phyloP scores from a whole-genome alignment of 2,888 invertebrate genomes.

The Cordilura impudica region DNA sequence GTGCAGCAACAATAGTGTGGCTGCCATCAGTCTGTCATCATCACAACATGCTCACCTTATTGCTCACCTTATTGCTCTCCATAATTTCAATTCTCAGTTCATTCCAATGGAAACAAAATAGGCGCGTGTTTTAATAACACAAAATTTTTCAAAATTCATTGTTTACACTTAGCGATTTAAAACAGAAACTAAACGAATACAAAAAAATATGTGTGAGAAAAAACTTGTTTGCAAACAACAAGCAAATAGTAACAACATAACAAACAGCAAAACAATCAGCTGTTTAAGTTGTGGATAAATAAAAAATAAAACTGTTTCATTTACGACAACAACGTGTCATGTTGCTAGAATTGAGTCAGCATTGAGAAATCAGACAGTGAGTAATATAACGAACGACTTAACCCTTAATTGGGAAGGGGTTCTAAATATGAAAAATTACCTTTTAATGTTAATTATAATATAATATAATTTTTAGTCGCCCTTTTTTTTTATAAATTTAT shows the following conservation, averaged over 20 bases:
- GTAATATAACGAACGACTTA: not conserved
- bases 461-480: constrained; percentile 15
- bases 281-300: not conserved
- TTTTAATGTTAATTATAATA: not conserved
- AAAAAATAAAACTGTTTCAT: not conserved
- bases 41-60: too few species aligned
- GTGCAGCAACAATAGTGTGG: too few species aligned
- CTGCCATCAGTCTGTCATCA: constrained; percentile 51
- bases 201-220: not conserved
- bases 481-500: constrained; percentile 8
- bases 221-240: constrained; percentile 26
- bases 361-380: not conserved
- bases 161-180: constrained; percentile 31
- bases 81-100: constrained; percentile 4
- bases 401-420: not conserved
- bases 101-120: not conserved
- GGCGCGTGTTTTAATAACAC: constrained; percentile 14
- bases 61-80: not conserved
- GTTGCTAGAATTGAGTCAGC: not conserved
- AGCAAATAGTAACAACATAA: not conserved
- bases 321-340: not conserved
- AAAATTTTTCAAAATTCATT: constrained; percentile 16
- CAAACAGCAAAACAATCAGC: constrained; percentile 9
- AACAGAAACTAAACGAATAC: not conserved
- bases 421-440: not conserved